Evolutionary conservation across 2,113 vertebrate species (phyloP).

Genomic region (Antennarius striatus): DNA sequence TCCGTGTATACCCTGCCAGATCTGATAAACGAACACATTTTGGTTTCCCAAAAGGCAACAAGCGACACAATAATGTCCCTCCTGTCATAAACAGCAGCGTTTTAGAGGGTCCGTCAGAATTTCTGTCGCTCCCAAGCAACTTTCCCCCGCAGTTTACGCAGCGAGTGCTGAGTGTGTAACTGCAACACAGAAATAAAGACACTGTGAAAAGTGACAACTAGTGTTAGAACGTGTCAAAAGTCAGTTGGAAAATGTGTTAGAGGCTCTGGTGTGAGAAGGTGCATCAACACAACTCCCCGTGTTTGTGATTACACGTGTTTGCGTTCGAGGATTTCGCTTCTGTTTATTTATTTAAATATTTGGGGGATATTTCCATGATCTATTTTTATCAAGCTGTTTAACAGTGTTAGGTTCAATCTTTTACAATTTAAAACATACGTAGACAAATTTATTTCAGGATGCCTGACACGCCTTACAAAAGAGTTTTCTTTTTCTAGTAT

Average conservation of each 20-base stretch:
- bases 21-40: conserved; percentile 56
- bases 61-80: conserved; percentile 43
- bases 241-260: conserved; percentile 37
- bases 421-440: too few species aligned
- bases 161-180: conserved; percentile 24
- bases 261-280: conserved; percentile 8
- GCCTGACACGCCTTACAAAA: too few species aligned
- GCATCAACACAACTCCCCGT: conserved; percentile 22
- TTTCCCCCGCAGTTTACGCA: conserved; percentile 57
- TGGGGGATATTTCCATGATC: not conserved
- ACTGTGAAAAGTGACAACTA: conserved; percentile 54
- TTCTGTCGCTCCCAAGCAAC: conserved; percentile 64
- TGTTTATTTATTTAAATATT: not conserved
- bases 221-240: conserved; percentile 49
- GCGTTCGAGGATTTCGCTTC: not conserved
- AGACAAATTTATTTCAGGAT: too few species aligned
- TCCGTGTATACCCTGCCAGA: conserved; percentile 40
- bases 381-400: too few species aligned
- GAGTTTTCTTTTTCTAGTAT: too few species aligned
- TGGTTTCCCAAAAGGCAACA: conserved; percentile 53
- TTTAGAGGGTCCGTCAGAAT: conserved; percentile 49
- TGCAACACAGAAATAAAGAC: conserved; percentile 49
- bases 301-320: not conserved
- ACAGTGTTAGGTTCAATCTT: too few species aligned
- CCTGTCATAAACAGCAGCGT: conserved; percentile 62